A percentile compares a stretch with the other conserved stretches of the same genome.
phyloP scores from a whole-genome alignment of 2,888 invertebrate genomes.

The Polyploca ridens region DNA sequence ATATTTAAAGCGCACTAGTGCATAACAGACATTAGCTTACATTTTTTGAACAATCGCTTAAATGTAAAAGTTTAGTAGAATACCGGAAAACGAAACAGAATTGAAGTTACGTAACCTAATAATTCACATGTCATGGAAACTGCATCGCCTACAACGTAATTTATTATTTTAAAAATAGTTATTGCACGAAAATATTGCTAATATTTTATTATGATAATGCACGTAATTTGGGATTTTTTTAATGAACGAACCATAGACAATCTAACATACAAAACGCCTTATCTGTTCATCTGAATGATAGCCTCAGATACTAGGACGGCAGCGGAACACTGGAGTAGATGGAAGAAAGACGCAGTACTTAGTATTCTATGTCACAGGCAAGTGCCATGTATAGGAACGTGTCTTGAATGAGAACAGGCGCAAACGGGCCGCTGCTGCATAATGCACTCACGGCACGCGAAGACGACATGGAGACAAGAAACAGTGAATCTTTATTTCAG shows the following conservation, averaged over 20 bases:
- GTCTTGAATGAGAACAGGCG: conserved; percentile 13
- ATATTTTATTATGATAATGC: neutral
- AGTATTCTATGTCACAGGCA: conserved; percentile 14
- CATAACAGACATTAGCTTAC: neutral
- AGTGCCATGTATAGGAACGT: conserved; percentile 14
- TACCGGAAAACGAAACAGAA: neutral
- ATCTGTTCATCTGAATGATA: too few species aligned
- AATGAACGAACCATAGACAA: too few species aligned
- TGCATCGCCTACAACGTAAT: neutral
- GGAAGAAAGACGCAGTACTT: conserved; percentile 11
- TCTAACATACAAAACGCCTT: too few species aligned
- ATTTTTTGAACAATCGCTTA: neutral
- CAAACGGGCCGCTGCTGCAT: conserved; percentile 1
- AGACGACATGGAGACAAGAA: neutral
- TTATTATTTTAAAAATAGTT: neutral
- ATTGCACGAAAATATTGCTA: neutral
- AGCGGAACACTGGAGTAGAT: conserved; percentile 14
- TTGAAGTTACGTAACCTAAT: neutral
- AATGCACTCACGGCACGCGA: conserved; percentile 6
- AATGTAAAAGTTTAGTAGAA: neutral
- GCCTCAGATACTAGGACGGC: conserved; percentile 1
- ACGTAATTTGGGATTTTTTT: neutral
- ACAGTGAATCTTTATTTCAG: neutral
- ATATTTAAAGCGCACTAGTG: conserved; percentile 10
- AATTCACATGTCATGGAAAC: neutral